Evolutionary conservation across 2,888 invertebrate genomes (phyloP).

Genomic region (Laothoe populi): DNA sequence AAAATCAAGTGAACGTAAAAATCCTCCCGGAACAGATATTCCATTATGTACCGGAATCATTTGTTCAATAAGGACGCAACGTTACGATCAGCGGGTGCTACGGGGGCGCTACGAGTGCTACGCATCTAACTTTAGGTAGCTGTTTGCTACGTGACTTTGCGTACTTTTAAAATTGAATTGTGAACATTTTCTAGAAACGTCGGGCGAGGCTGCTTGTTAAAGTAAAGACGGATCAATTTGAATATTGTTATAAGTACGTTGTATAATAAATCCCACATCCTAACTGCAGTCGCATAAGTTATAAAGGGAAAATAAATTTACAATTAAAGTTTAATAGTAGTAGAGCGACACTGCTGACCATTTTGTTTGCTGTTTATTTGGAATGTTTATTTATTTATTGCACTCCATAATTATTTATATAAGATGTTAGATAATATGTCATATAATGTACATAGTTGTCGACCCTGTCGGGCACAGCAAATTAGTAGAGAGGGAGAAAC

Average conservation of each 20-base stretch:
- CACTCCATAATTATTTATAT: too few species aligned
- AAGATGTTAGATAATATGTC: too few species aligned
- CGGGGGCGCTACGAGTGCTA: not conserved
- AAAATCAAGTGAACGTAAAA: slow-evolving; percentile 1
- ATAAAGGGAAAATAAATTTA: too few species aligned
- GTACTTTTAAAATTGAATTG: slow-evolving; percentile 3
- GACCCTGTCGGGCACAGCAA: too few species aligned
- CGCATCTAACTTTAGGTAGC: slow-evolving; percentile 2
- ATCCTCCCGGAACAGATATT: slow-evolving; percentile 6
- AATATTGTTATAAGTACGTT: not conserved
- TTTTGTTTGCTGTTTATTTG: too few species aligned
- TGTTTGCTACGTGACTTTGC: slow-evolving; percentile 1
- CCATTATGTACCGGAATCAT: slow-evolving; percentile 11
- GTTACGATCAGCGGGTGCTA: not conserved
- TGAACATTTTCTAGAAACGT: not conserved
- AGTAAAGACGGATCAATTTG: not conserved
- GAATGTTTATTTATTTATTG: too few species aligned
- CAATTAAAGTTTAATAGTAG: too few species aligned
- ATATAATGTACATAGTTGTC: too few species aligned
- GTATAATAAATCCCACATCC: too few species aligned
- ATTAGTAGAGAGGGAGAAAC: too few species aligned
- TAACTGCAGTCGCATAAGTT: too few species aligned
- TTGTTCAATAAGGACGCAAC: not conserved
- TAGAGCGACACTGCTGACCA: too few species aligned
- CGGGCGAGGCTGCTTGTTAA: not conserved